These are phyloP conservation scores for Parelbella ahira DNA, from an alignment of 2,888 invertebrate species.

Conservation along the genomic window DNA sequence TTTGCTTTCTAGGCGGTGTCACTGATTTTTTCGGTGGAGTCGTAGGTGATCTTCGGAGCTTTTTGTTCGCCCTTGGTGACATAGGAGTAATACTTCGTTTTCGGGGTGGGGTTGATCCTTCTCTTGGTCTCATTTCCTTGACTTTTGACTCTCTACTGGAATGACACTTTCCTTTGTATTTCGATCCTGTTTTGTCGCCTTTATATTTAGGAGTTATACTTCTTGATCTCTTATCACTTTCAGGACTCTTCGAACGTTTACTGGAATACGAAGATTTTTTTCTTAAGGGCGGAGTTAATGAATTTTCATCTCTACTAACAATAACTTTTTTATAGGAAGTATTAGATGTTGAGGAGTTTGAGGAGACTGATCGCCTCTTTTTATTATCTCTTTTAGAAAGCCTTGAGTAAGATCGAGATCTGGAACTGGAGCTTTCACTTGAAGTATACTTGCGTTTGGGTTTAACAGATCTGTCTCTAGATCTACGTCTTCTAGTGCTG, in stretches of 20 bases:
- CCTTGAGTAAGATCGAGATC: slow-evolving; percentile 54
- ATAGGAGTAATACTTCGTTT: slow-evolving; percentile 35
- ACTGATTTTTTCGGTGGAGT: slow-evolving; percentile 48
- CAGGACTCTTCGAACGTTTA: slow-evolving; percentile 38
- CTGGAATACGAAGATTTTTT: slow-evolving; percentile 40
- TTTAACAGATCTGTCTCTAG: slow-evolving; percentile 38
- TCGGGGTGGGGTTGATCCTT: slow-evolving; percentile 42
- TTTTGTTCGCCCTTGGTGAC: slow-evolving; percentile 43
- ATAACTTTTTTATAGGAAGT: slow-evolving; percentile 47
- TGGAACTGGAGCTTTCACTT: slow-evolving; percentile 56
- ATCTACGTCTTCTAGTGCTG: slow-evolving; percentile 40
- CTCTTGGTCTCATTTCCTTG: slow-evolving; percentile 40
- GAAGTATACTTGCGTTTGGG: slow-evolving; percentile 58
- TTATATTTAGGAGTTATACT: slow-evolving; percentile 35
- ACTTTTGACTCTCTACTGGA: slow-evolving; percentile 43
- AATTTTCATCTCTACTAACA: slow-evolving; percentile 38
- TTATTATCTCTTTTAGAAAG: slow-evolving; percentile 45
- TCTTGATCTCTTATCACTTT: slow-evolving; percentile 28
- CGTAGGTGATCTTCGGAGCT: slow-evolving; percentile 43
- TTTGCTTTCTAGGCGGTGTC: slow-evolving; percentile 47
- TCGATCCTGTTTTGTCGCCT: slow-evolving; percentile 34
- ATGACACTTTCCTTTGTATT: slow-evolving; percentile 39
- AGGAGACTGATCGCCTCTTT: slow-evolving; percentile 45
- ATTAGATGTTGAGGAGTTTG: slow-evolving; percentile 54
- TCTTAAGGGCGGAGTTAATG: slow-evolving; percentile 47